Conservation (phyloP, 2,888 invertebrate genomes). For the Drosophila glabriapex region DNA sequence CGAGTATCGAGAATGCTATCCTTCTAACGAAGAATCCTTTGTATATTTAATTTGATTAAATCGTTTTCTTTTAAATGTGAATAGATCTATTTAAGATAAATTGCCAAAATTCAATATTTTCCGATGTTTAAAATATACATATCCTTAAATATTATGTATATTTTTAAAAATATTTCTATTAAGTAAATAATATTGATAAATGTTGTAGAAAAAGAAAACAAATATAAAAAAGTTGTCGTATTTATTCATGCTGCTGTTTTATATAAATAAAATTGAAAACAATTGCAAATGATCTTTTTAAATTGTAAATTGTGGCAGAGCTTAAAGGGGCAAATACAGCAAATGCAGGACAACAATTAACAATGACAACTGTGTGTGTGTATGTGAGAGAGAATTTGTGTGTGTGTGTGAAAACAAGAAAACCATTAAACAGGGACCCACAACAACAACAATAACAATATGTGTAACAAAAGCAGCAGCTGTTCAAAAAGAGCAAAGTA, state of each 20-base stretch:
- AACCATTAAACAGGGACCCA: conserved; percentile 53
- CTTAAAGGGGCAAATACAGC: conserved; percentile 36
- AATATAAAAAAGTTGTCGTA: not conserved
- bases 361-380: conserved; percentile 50
- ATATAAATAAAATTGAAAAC: conserved; percentile 22
- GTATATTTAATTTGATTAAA: not conserved
- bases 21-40: not conserved
- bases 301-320: conserved; percentile 40
- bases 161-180: not conserved
- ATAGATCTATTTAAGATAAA: no score
- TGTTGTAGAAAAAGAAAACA: not conserved
- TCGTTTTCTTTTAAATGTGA: not conserved
- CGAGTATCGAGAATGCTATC: not conserved
- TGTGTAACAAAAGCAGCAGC: conserved; percentile 49
- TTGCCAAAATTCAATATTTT: not conserved
- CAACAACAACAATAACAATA: conserved; percentile 34
- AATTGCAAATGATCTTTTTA: conserved; percentile 27
- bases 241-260: conserved; percentile 12
- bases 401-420: conserved; percentile 46
- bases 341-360: conserved; percentile 59
- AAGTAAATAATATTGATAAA: not conserved
- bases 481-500: conserved; percentile 63
- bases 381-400: conserved; percentile 7
- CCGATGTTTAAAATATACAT: not conserved
- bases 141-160: not conserved